Base-by-base conservation (phyloP, 2,888 invertebrate genomes). In the Kuschelorhynchus macadamiae region DNA sequence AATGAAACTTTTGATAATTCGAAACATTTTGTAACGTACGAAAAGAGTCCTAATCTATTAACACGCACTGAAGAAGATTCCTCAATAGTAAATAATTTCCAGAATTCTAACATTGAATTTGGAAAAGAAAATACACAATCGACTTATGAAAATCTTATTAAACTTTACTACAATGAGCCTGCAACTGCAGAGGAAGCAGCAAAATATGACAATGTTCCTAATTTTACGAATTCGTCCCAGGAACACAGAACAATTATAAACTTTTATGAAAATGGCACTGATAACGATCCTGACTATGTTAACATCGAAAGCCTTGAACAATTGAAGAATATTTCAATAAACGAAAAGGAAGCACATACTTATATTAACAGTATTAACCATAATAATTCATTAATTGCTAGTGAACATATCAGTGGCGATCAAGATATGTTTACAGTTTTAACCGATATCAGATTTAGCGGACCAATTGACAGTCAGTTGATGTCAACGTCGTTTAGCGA, bases 401-500 rank as follows among this genome's bases (percentile, higher is more conserved):
- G 44, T 12, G 50, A 14, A 5, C 8, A 21, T 5, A 46, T 17
- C 33, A n/a, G 25, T 7, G 46, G 25, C 5, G 55, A 55, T 42
- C 53, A 46, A 11, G 75, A 76, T 52, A 71, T 81, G 18, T 82
- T 81, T 62, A 81, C 81, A 16, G 81, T 82, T 62, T 74, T 84
- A 50, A 80, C 82, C 0, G 84, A 84, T 76, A 84, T 84, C 44
- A 76, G 83, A 67, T 84, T 83, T 73, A 81, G 78, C 41, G 84
- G 84, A 20, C 84, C 83, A 0, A 76, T 76, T 68, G 83, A 83
- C 73, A 76, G 76, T 59, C 82, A 83, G 53, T 74, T 83, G 74
- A 83, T 84, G 85, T 82, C 85, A 0, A 85, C 85, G 2, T 85
- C 85, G 7, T 85, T 86, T 74, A 86, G 85, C 67, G 84, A 84